Conservation (phyloP, 2,888 invertebrate species). For the Tricholauxania praeusta region DNA sequence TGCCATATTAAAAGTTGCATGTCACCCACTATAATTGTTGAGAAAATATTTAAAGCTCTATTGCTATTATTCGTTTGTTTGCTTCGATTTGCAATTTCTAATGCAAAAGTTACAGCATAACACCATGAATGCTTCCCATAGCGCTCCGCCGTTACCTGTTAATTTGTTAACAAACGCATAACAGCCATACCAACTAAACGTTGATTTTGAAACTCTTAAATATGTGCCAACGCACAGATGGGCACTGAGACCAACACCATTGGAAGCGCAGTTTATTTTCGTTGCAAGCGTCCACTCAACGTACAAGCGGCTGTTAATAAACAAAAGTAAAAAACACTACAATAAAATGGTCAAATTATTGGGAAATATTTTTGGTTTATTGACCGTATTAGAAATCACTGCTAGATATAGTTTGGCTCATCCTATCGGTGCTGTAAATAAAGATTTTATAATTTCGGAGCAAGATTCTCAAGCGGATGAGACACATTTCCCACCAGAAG, state of each 20-base stretch:
- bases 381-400: too few relatives aligned
- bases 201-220: constrained; percentile 31
- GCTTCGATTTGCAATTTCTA: neutral
- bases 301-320: neutral
- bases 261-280: constrained; percentile 7
- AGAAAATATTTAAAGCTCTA: too few relatives aligned
- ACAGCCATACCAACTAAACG: neutral
- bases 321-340: too few relatives aligned
- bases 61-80: neutral
- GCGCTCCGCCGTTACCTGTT: neutral
- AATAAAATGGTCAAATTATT: too few relatives aligned
- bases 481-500: neutral
- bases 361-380: too few relatives aligned
- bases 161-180: constrained; percentile 7
- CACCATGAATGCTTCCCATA: too few relatives aligned
- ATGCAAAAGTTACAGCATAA: too few relatives aligned
- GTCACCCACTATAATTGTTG: too few relatives aligned
- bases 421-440: too few relatives aligned
- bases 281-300: constrained; percentile 3
- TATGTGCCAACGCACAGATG: constrained; percentile 4
- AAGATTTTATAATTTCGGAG: too few relatives aligned
- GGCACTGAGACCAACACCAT: constrained; percentile 1
- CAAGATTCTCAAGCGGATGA: neutral
- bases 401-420: too few relatives aligned
- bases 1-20: too few relatives aligned